These are phyloP conservation scores for Serinus canaria DNA, from an alignment of 2,113 vertebrate genomes.

Conservation along the genomic window DNA sequence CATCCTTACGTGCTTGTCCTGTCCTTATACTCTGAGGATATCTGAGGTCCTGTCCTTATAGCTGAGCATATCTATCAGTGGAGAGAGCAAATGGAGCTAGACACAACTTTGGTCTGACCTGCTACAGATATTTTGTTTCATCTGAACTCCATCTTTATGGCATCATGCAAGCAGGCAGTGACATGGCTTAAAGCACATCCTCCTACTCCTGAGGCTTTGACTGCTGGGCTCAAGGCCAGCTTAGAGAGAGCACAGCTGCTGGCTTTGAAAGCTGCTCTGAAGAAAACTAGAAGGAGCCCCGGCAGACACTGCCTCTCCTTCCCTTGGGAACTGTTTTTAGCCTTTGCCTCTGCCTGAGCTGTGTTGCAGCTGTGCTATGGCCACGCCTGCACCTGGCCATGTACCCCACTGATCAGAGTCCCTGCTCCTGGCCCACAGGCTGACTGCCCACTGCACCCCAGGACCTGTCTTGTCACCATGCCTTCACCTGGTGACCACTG, in stretches of 20 bases:
- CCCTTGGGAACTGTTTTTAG: neutral
- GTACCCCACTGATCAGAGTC: neutral
- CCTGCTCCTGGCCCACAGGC: neutral
- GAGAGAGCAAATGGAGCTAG: neutral
- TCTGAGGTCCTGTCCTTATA: neutral
- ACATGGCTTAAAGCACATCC: neutral
- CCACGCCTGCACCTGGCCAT: accelerated
- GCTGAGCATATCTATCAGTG: neutral
- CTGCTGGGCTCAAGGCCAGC: neutral
- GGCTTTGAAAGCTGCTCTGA: neutral
- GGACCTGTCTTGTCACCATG: accelerated
- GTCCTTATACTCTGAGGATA: neutral
- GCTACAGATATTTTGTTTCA: neutral
- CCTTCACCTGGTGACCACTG: neutral
- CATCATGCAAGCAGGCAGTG: neutral
- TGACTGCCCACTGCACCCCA: no score
- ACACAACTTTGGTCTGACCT: neutral
- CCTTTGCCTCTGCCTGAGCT: neutral
- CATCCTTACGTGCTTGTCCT: neutral
- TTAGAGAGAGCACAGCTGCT: neutral
- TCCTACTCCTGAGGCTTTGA: neutral
- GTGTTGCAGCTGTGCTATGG: neutral
- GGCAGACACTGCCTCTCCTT: neutral
- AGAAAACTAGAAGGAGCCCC: neutral
- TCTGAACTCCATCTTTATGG: neutral